A percentile compares a stretch with the other conserved stretches of the same genome.
Evolutionary conservation across 2,797 vertebrate genomes (phyloP).

Genomic region (Malurus splendens): DNA sequence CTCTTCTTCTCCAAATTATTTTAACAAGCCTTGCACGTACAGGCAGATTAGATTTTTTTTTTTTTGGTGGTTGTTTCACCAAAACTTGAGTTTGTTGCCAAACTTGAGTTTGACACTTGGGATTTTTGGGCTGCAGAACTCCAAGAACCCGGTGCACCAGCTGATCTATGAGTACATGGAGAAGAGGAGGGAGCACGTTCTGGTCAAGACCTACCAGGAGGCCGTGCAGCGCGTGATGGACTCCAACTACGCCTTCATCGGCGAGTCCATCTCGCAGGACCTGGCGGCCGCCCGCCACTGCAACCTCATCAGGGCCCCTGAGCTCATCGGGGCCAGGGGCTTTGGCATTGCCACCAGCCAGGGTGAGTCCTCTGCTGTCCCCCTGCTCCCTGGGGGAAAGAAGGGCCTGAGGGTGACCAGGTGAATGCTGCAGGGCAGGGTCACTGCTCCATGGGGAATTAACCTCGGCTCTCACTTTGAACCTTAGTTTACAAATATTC

Average conservation of each 20-base stretch:
- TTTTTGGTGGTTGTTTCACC: not conserved
- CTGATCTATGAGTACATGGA: constrained; percentile 85
- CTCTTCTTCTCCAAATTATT: not conserved
- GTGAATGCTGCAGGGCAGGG: fast-evolving
- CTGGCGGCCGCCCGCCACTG: constrained; percentile 78
- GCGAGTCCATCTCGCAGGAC: constrained; percentile 83
- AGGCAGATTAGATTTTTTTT: not conserved
- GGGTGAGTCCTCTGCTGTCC: constrained; percentile 64
- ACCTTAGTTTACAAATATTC: fast-evolving
- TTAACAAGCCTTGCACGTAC: fast-evolving
- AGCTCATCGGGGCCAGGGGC: constrained; percentile 76
- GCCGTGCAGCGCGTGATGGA: constrained; percentile 73
- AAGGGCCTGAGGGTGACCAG: not conserved
- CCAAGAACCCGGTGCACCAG: constrained; percentile 73
- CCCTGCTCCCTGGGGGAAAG: not conserved
- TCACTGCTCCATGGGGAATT: not conserved
- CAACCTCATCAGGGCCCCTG: constrained; percentile 72
- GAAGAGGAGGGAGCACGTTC: constrained; percentile 70
- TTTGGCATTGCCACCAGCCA: constrained; percentile 78
- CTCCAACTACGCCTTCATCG: constrained; percentile 85
- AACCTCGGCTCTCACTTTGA: not conserved
- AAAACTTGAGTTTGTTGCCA: too few species aligned
- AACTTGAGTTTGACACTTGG: not conserved
- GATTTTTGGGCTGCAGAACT: constrained; percentile 70
- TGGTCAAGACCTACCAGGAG: constrained; percentile 73